Evolutionary conservation across 1,140 invertebrate species (phyloP).

Genomic region (Drosophila nannoptera): DNA sequence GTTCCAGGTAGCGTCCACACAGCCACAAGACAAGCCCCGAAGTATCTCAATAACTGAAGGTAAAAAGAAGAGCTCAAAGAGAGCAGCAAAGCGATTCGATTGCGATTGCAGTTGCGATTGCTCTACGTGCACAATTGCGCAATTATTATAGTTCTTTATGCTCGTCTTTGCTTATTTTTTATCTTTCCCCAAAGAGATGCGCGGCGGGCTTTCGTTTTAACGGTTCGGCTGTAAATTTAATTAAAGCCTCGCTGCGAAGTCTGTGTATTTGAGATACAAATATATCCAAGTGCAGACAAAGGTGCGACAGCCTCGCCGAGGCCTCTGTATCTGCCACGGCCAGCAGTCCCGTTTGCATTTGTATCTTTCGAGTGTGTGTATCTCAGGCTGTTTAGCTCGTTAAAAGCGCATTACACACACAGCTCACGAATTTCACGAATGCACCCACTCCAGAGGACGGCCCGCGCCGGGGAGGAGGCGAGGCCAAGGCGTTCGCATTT

Average conservation of each 20-base stretch:
- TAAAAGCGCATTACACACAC: constrained; percentile 58
- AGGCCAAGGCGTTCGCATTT: constrained; percentile 43
- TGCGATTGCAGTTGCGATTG: neutral
- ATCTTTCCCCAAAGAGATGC: constrained; percentile 36
- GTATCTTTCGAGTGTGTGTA: constrained; percentile 14
- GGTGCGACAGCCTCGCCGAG: constrained; percentile 21
- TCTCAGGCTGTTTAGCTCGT: constrained; percentile 42
- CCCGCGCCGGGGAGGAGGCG: neutral
- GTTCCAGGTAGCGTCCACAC: neutral
- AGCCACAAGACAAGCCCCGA: constrained; percentile 38
- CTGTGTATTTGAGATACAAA: constrained; percentile 3
- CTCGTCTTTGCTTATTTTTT: neutral
- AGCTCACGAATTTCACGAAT: constrained; percentile 57
- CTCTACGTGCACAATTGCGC: constrained; percentile 41
- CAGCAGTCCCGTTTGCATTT: constrained; percentile 20
- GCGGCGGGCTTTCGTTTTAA: constrained; percentile 54
- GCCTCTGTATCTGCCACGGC: neutral
- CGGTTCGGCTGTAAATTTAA: constrained; percentile 65
- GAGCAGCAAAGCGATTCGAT: neutral
- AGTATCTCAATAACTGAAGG: constrained; percentile 59
- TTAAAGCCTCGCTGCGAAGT: constrained; percentile 34
- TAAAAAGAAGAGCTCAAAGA: constrained; percentile 37
- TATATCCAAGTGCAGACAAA: constrained; percentile 42
- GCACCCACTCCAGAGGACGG: constrained; percentile 59
- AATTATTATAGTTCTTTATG: constrained; percentile 41